A percentile compares a stretch with the other conserved stretches of the same genome.
Conservation (phyloP, 2,113 vertebrate species). For the Alligator sinensis region DNA sequence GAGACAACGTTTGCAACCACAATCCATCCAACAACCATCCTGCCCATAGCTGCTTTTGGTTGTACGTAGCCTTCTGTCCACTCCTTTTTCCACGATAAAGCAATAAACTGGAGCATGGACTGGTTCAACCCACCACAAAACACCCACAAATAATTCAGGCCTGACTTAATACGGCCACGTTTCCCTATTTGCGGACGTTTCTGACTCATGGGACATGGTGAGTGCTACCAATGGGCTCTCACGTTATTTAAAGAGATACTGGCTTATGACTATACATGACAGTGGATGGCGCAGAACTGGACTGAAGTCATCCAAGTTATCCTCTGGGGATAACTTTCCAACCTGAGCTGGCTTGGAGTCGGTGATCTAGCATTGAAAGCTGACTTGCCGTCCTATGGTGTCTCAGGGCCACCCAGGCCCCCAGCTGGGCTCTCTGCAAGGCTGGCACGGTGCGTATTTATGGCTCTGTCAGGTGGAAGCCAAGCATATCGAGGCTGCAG, state of each 20-base stretch:
- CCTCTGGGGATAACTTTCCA: neutral
- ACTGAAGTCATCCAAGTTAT: neutral
- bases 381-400: neutral
- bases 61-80: no score
- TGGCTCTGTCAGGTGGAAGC: neutral
- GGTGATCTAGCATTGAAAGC: neutral
- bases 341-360: neutral
- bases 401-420: neutral
- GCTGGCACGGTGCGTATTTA: neutral
- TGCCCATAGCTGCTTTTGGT: no score
- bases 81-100: no score
- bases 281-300: neutral
- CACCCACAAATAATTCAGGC: neutral
- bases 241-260: neutral
- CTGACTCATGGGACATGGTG: neutral
- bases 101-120: no score
- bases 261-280: neutral
- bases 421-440: neutral
- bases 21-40: no score
- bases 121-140: neutral
- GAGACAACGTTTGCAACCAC: no score
- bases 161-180: neutral
- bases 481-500: neutral
- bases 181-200: neutral
- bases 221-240: neutral